Conservation (phyloP, 2,888 invertebrate genomes). For the Patella caerulea region DNA sequence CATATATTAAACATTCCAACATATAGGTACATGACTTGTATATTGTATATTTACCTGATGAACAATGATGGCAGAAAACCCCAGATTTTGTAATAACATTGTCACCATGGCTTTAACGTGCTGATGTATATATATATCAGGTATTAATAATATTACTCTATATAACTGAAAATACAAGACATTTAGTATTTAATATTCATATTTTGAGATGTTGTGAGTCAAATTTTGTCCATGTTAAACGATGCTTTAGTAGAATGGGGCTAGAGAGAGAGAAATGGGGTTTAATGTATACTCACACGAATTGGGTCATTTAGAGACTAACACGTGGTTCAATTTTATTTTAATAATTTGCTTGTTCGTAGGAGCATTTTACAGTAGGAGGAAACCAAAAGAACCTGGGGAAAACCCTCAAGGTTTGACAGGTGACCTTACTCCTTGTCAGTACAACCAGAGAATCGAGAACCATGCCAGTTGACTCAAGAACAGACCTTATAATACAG, state of each 20-base stretch:
- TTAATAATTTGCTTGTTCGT: too few species aligned
- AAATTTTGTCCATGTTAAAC: background rate
- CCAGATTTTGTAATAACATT: conserved; percentile 83
- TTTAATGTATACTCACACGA: too few species aligned
- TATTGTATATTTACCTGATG: conserved; percentile 84
- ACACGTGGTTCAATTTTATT: too few species aligned
- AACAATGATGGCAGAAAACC: conserved; percentile 87
- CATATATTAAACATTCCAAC: conserved; percentile 96
- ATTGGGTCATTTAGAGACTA: too few species aligned
- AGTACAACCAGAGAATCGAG: too few species aligned
- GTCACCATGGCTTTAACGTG: conserved; percentile 89
- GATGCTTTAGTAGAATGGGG: background rate
- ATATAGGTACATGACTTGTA: conserved; percentile 90
- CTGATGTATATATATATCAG: conserved; percentile 89
- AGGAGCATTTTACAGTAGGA: too few species aligned
- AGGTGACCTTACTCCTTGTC: too few species aligned
- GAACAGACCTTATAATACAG: too few species aligned
- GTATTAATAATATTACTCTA: conserved; percentile 88
- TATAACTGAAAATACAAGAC: conserved; percentile 78
- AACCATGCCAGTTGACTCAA: too few species aligned
- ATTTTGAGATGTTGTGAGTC: background rate
- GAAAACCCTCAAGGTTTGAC: too few species aligned
- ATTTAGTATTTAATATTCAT: background rate
- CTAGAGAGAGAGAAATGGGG: too few species aligned
- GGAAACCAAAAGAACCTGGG: too few species aligned